Conservation (phyloP, 2,113 vertebrate genomes). For the Lonchura striata region DNA sequence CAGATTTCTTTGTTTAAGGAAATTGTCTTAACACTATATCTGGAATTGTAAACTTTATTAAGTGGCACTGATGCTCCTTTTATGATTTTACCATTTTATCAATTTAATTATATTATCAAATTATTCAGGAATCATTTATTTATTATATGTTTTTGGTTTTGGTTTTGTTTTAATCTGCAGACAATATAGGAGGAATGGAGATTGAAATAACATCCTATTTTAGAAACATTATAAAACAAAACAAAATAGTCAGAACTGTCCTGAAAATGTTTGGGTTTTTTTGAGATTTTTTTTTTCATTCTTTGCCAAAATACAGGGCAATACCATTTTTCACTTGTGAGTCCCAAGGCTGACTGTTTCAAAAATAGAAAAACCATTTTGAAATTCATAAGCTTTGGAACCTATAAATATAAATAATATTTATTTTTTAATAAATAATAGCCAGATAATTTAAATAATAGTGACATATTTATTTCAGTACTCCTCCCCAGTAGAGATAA, state of each 20-base stretch:
- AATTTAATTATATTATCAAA: neutral
- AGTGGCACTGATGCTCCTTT: neutral
- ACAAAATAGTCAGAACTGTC: neutral
- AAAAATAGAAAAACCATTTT: neutral
- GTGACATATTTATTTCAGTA: neutral
- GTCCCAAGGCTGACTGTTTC: neutral
- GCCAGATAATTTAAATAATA: neutral
- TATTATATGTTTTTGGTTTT: no score
- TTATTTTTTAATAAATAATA: no score
- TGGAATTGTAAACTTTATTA: neutral
- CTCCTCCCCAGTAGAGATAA: neutral
- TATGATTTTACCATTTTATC: neutral
- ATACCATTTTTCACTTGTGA: neutral
- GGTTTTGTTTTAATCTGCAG: neutral
- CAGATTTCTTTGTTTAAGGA: neutral
- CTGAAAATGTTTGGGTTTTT: neutral
- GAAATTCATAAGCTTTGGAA: neutral
- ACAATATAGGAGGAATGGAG: neutral
- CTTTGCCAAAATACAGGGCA: neutral
- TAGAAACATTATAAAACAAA: neutral
- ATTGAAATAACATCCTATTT: neutral
- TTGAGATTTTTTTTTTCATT: neutral
- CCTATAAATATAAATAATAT: neutral
- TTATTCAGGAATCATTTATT: neutral
- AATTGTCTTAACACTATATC: neutral